These are phyloP conservation scores for Limanda limanda DNA, from an alignment of 2,113 vertebrate species.

Conservation along the genomic window DNA sequence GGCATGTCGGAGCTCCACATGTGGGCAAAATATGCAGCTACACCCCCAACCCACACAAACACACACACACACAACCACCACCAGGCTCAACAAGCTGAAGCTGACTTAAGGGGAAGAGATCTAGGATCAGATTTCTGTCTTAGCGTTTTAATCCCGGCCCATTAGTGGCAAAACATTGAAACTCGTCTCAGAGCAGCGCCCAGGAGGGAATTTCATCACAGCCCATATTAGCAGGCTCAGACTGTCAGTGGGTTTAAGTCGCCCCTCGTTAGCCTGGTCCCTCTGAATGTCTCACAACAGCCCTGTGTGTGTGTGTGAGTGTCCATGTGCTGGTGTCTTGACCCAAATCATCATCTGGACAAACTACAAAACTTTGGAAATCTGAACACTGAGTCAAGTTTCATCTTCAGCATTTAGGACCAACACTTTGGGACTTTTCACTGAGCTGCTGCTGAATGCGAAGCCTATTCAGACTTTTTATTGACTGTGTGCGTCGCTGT, in stretches of 20 bases:
- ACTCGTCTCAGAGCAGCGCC: background rate
- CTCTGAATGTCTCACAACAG: background rate
- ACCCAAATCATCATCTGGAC: too few species aligned
- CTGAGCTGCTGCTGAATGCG: constrained; percentile 48
- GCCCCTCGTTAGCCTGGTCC: constrained; percentile 46
- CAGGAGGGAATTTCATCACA: constrained; percentile 27
- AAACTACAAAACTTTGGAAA: too few species aligned
- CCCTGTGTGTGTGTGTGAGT: background rate
- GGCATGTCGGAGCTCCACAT: constrained; percentile 14
- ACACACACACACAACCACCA: background rate
- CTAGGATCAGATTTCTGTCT: constrained; percentile 43
- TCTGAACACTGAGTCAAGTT: background rate
- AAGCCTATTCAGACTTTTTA: constrained; percentile 39
- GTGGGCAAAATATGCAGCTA: constrained; percentile 29
- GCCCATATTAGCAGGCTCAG: background rate
- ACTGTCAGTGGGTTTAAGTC: constrained; percentile 24
- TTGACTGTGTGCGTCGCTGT: constrained; percentile 41
- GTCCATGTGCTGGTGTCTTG: too few species aligned
- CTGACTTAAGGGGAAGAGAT: constrained; percentile 20
- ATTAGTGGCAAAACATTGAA: constrained; percentile 52
- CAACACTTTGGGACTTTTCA: background rate
- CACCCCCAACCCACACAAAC: background rate
- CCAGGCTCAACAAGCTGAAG: constrained; percentile 14
- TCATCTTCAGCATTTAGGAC: constrained; percentile 24
- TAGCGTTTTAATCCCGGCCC: constrained; percentile 47